Evolutionary conservation across 2,113 vertebrate species (phyloP).

Genomic region (Eurystomus gularis): DNA sequence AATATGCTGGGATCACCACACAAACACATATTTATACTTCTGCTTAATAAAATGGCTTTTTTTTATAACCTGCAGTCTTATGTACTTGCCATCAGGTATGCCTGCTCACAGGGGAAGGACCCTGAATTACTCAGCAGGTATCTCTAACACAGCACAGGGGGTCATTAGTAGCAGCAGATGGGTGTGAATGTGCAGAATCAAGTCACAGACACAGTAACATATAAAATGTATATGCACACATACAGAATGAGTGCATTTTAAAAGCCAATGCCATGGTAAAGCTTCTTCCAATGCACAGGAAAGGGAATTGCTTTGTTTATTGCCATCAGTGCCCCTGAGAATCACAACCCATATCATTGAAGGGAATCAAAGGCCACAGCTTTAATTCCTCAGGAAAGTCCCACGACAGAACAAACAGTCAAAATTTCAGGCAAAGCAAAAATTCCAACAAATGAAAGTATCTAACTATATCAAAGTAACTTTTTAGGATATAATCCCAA

Average conservation of each 20-base stretch:
- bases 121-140: neutral
- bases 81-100: neutral
- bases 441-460: neutral
- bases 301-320: slow-evolving; percentile 23
- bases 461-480: neutral
- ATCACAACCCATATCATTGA: neutral
- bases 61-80: neutral
- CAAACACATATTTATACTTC: neutral
- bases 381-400: slow-evolving; percentile 20
- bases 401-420: neutral
- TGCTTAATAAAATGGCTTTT: neutral
- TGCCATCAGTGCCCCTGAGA: neutral
- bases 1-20: neutral
- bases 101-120: neutral
- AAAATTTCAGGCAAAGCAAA: neutral
- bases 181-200: neutral
- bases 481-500: neutral
- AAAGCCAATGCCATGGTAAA: neutral
- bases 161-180: neutral
- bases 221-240: neutral
- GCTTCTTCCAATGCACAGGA: neutral
- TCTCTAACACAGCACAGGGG: slow-evolving; percentile 5
- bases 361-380: neutral
- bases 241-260: neutral
- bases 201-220: neutral